Conservation (phyloP, 1,140 invertebrate genomes). For the Mamestra configurata region DNA sequence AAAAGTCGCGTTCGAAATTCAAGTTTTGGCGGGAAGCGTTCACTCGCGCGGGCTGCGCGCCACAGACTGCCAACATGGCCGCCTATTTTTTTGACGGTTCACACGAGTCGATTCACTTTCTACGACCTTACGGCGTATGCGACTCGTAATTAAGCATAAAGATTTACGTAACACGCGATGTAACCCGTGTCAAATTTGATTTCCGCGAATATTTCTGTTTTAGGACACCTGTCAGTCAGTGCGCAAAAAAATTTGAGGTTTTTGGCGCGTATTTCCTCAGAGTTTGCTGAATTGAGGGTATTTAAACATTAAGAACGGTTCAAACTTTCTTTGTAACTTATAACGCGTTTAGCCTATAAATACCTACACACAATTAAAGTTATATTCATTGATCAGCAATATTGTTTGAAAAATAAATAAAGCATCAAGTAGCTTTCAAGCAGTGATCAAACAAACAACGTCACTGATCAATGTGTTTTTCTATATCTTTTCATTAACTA, state of each 20-base stretch:
- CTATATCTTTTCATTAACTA: no score
- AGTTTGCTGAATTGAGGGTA: constrained; percentile 17
- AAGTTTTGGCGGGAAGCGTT: constrained; percentile 81
- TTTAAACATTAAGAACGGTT: constrained; percentile 27
- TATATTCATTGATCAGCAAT: not conserved
- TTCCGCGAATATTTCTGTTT: constrained; percentile 72
- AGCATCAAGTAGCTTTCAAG: no score
- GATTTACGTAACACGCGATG: constrained; percentile 83
- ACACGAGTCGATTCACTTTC: constrained; percentile 87
- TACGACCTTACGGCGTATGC: constrained; percentile 86
- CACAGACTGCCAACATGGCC: constrained; percentile 85
- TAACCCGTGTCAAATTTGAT: constrained; percentile 77
- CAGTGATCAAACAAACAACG: no score
- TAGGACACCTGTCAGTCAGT: constrained; percentile 36
- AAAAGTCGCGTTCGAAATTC: constrained; percentile 72
- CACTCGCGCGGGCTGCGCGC: constrained; percentile 76
- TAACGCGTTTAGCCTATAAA: no score
- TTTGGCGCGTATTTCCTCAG: not conserved
- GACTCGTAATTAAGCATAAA: constrained; percentile 85
- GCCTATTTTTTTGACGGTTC: constrained; percentile 84
- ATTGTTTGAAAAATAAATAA: no score
- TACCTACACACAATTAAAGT: not conserved
- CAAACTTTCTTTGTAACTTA: not conserved
- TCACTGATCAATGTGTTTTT: no score
- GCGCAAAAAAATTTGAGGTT: not conserved